Evolutionary conservation across 2,113 vertebrate species (phyloP).

Genomic region (Forbesichthys papilliferus): DNA sequence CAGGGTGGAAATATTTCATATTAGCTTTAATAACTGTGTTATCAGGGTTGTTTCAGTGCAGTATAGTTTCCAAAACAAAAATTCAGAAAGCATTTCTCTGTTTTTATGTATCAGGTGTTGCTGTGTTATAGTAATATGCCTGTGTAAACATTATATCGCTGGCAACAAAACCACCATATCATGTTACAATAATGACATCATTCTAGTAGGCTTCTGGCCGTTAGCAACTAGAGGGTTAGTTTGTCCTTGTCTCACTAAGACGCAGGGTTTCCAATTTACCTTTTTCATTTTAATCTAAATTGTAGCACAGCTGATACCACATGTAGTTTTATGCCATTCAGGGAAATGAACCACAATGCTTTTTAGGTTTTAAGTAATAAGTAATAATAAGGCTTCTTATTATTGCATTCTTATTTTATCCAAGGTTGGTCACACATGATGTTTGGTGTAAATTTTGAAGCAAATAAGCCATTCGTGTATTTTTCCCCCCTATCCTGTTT

Average conservation of each 20-base stretch:
- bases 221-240: conserved; percentile 13
- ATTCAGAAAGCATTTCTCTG: too few relatives aligned
- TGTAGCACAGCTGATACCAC: conserved; percentile 14
- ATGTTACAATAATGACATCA: conserved; percentile 48
- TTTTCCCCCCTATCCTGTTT: too few relatives aligned
- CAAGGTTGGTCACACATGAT: neutral
- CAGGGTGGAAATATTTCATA: neutral
- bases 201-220: conserved; percentile 2
- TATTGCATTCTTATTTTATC: conserved; percentile 18
- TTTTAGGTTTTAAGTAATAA: neutral
- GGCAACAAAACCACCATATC: conserved; percentile 45
- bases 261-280: conserved; percentile 6
- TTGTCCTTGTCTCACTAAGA: conserved; percentile 1
- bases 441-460: too few relatives aligned
- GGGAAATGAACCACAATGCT: conserved; percentile 15
- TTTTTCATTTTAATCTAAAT: conserved; percentile 11
- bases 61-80: too few relatives aligned
- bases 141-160: conserved; percentile 45
- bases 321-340: neutral
- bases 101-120: conserved; percentile 13
- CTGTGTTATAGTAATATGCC: conserved; percentile 31
- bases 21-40: too few relatives aligned
- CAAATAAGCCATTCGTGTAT: too few relatives aligned
- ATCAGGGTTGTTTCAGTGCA: too few relatives aligned
- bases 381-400: too few relatives aligned